Evolutionary conservation across 2,888 invertebrate species (phyloP).

Genomic region (Caenorhabditis sp.): DNA sequence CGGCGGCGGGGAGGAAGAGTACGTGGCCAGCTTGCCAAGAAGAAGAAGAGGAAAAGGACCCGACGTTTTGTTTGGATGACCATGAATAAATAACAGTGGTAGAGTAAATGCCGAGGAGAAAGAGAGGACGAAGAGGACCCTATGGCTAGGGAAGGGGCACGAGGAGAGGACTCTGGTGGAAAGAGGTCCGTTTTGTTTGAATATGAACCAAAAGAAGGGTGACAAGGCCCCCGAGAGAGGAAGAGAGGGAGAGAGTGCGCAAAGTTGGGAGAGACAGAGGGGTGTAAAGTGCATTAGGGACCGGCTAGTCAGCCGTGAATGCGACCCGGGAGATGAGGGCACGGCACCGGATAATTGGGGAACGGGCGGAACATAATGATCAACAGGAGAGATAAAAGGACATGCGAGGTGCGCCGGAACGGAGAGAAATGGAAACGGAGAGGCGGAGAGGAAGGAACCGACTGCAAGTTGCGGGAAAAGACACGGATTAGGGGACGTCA

Average conservation of each 20-base stretch:
- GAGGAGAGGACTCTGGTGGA: slow-evolving; percentile 23
- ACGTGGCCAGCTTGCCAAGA: background rate
- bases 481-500: slow-evolving; percentile 29
- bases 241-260: slow-evolving; percentile 30
- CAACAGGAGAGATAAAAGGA: slow-evolving; percentile 39
- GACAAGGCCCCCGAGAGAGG: too few species aligned
- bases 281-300: slow-evolving; percentile 57
- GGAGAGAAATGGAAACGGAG: slow-evolving; percentile 6
- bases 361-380: slow-evolving; percentile 42
- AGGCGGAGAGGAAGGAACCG: slow-evolving; percentile 12
- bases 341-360: slow-evolving; percentile 43
- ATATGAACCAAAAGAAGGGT: slow-evolving; percentile 65
- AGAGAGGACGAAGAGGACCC: slow-evolving; percentile 6
- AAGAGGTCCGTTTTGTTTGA: slow-evolving; percentile 49
- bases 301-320: slow-evolving; percentile 44
- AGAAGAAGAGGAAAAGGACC: slow-evolving; percentile 14
- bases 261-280: slow-evolving; percentile 25
- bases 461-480: slow-evolving; percentile 33
- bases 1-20: too few species aligned
- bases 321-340: slow-evolving; percentile 12
- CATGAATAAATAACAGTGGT: slow-evolving; percentile 63
- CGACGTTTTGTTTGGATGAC: slow-evolving; percentile 58
- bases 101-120: slow-evolving; percentile 46
- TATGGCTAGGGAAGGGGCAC: background rate
- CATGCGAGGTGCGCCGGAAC: slow-evolving; percentile 2